These are phyloP conservation scores for Chelonia mydas DNA, from an alignment of 2,797 vertebrate species.

Conservation along the genomic window DNA sequence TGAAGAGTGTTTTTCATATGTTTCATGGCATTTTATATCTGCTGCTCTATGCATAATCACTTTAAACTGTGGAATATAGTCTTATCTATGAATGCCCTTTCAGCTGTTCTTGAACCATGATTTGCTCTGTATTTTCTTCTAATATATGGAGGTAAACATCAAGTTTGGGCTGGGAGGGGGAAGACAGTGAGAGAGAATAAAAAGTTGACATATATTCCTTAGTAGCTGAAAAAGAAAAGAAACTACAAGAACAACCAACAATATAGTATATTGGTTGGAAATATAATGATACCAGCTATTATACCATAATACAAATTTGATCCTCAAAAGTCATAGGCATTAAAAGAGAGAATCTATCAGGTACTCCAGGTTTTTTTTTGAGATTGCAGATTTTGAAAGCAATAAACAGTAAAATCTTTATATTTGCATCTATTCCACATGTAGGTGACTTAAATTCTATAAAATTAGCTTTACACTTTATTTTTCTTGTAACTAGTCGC, in stretches of 20 bases:
- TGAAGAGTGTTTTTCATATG: background rate
- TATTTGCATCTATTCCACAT: background rate
- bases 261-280: background rate
- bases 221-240: background rate
- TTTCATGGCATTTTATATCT: background rate
- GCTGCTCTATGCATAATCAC: background rate
- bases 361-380: background rate
- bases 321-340: background rate
- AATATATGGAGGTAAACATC: background rate
- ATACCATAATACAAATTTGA: background rate
- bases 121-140: background rate
- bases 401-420: too few species aligned
- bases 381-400: background rate
- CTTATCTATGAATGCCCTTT: background rate
- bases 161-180: background rate
- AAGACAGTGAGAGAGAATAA: background rate
- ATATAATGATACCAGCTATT: background rate
- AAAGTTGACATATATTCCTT: background rate
- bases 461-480: background rate
- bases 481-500: background rate
- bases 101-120: constrained; percentile 2
- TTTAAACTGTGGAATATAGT: background rate
- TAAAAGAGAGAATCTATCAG: fast-evolving
- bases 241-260: background rate
- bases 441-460: background rate